Conservation (phyloP, 2,888 invertebrate species). For the Drosophila nr. perissopoda region DNA sequence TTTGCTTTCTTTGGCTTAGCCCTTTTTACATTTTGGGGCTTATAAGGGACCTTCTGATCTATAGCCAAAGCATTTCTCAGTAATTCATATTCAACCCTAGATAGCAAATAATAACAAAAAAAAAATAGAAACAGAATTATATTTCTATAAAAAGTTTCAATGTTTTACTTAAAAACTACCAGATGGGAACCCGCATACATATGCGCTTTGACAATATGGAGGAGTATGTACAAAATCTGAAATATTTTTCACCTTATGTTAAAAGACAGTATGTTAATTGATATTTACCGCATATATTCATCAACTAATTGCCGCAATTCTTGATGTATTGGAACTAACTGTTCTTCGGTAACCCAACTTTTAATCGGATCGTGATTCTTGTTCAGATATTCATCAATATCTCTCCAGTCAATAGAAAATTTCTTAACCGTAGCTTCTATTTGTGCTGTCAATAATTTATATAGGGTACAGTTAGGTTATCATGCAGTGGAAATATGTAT, state of each 20-base stretch:
- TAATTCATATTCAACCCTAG: conserved; percentile 83
- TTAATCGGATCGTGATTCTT: conserved; percentile 79
- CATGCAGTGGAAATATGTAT: background rate
- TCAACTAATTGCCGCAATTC: conserved; percentile 87
- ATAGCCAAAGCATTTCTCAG: conserved; percentile 84
- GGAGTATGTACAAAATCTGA: background rate
- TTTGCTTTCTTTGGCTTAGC: conserved; percentile 67
- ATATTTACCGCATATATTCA: conserved; percentile 83
- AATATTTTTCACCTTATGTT: background rate
- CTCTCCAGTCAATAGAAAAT: conserved; percentile 81
- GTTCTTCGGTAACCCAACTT: conserved; percentile 85
- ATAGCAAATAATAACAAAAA: background rate
- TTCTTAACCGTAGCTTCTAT: conserved; percentile 76
- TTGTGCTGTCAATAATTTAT: conserved; percentile 44
- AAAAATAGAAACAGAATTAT: background rate
- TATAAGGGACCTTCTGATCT: conserved; percentile 80
- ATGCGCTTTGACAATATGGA: background rate
- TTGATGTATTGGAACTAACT: conserved; percentile 86
- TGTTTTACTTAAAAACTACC: background rate
- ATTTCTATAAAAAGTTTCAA: background rate
- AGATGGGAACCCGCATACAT: background rate
- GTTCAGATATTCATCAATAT: conserved; percentile 83
- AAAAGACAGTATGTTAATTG: background rate
- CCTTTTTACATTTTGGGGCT: conserved; percentile 64
- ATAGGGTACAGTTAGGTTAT: background rate